Conservation (phyloP, 2,888 invertebrate genomes). For the Sarcophaga variegata region DNA sequence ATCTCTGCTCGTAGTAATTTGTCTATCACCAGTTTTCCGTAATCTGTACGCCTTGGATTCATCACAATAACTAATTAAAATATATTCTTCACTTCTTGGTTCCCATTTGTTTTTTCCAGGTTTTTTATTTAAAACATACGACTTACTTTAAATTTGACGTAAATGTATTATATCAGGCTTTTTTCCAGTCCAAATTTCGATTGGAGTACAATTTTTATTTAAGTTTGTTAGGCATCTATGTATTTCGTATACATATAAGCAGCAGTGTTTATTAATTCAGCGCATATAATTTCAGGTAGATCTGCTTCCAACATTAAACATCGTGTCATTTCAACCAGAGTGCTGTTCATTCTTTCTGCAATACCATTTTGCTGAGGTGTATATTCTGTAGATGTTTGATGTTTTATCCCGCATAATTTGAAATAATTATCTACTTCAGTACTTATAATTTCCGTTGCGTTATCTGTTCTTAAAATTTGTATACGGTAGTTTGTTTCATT, state of each 20-base stretch:
- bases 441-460: no score
- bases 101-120: slow-evolving; percentile 10
- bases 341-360: not conserved
- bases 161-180: not conserved
- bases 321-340: not conserved
- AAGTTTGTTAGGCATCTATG: not conserved
- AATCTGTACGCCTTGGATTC: not conserved
- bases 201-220: slow-evolving; percentile 1
- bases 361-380: no score
- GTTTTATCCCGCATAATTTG: no score
- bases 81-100: not conserved
- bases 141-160: slow-evolving; percentile 15
- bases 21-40: slow-evolving; percentile 4
- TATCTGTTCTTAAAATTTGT: no score
- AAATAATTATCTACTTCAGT: no score
- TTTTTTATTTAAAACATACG: slow-evolving; percentile 7
- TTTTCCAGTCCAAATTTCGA: slow-evolving; percentile 18
- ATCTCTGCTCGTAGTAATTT: not conserved
- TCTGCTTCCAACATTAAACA: not conserved
- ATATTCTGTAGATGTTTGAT: no score
- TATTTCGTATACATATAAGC: no score
- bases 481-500: no score
- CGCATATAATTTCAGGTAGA: no score
- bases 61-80: no score
- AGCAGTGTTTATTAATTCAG: no score